These are phyloP conservation scores for Trisateles emortualis DNA, from an alignment of 2,888 invertebrate genomes.

Conservation along the genomic window DNA sequence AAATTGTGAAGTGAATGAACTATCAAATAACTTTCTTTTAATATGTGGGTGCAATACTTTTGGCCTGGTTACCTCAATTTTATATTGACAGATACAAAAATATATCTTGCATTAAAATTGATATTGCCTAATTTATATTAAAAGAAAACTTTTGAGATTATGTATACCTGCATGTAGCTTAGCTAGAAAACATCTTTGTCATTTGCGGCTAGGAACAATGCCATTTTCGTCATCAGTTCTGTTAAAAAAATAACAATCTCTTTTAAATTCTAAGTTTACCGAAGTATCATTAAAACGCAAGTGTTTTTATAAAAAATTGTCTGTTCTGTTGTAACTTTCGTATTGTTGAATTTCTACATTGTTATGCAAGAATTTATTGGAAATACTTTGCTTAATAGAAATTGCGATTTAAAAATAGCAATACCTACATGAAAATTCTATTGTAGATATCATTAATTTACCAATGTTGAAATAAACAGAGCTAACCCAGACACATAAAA, in stretches of 20 bases:
- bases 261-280: conserved; percentile 8
- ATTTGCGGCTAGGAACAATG: too few relatives aligned
- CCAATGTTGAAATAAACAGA: conserved; percentile 12
- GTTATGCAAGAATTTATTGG: conserved; percentile 2
- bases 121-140: too few relatives aligned
- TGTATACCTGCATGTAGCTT: too few relatives aligned
- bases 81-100: conserved; percentile 27
- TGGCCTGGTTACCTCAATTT: conserved; percentile 37
- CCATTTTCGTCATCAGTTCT: not conserved
- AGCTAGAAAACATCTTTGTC: conserved; percentile 4
- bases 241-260: not conserved
- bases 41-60: conserved; percentile 31
- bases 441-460: not conserved
- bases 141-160: too few relatives aligned
- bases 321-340: not conserved
- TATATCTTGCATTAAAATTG: conserved; percentile 21
- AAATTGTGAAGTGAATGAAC: conserved; percentile 1
- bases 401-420: not conserved
- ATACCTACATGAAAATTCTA: conserved; percentile 8
- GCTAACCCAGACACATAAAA: conserved; percentile 3
- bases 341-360: not conserved
- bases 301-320: not conserved
- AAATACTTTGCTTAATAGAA: conserved; percentile 1
- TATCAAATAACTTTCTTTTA: conserved; percentile 23
- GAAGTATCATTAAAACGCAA: conserved; percentile 2